Conservation (phyloP, 2,888 invertebrate species). For the Dyspetes luteomarginatus region DNA sequence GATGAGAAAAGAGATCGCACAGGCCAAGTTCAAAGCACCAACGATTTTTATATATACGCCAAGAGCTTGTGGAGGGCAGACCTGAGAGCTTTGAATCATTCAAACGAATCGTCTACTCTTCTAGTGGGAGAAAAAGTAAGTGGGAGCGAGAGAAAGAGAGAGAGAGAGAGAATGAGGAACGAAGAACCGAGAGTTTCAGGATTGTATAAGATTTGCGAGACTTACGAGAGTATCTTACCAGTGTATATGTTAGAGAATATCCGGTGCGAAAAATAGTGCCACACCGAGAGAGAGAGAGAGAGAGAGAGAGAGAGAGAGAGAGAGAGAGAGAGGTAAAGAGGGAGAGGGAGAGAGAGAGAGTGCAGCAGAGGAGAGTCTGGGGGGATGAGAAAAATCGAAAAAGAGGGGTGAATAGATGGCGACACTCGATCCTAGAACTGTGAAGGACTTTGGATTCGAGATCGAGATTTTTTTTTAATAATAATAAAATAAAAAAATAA, state of each 20-base stretch:
- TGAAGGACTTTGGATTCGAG: constrained; percentile 20
- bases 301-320: background rate
- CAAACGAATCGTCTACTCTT: constrained; percentile 58
- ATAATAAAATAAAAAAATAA: constrained; percentile 14
- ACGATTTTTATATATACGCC: constrained; percentile 52
- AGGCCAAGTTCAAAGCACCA: constrained; percentile 60
- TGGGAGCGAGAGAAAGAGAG: constrained; percentile 3
- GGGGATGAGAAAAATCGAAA: constrained; percentile 8
- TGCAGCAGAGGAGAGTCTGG: background rate
- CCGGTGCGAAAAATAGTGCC: constrained; percentile 33
- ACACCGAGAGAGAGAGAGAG: background rate
- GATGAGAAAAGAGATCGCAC: constrained; percentile 39
- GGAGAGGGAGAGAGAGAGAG: background rate
- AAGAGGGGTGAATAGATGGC: constrained; percentile 48
- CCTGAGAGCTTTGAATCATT: constrained; percentile 62
- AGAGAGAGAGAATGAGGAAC: constrained; percentile 16
- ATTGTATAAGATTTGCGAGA: constrained; percentile 58
- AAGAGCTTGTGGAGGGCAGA: background rate
- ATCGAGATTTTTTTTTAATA: constrained; percentile 20
- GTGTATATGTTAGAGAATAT: constrained; percentile 5
- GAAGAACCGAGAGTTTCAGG: constrained; percentile 25
- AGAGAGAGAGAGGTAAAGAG: background rate
- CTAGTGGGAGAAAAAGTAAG: background rate
- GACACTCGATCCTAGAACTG: constrained; percentile 40
- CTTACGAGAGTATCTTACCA: constrained; percentile 48